phyloP scores from a whole-genome alignment of 2,888 invertebrate genomes.

The Melinaea marsaeus region DNA sequence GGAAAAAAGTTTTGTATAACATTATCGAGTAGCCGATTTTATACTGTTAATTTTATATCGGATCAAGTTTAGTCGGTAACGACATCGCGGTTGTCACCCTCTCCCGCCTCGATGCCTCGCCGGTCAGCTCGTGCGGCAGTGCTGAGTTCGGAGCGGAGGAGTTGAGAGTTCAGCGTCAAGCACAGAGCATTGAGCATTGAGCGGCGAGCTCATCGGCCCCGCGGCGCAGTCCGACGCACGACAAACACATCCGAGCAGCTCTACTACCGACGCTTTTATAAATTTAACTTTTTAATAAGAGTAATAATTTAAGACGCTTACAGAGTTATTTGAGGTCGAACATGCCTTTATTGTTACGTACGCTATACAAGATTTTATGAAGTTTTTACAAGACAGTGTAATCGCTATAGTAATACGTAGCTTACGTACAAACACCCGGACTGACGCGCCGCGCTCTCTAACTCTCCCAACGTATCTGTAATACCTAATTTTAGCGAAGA shows the following conservation, averaged over 20 bases:
- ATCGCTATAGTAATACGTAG: background rate
- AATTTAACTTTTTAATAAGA: conserved; percentile 5
- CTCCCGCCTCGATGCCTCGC: conserved; percentile 6
- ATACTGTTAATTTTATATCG: conserved; percentile 11
- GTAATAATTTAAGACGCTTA: conserved; percentile 2
- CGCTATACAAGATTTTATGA: conserved; percentile 8
- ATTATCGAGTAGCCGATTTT: conserved; percentile 11
- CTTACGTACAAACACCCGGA: background rate
- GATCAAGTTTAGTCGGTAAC: background rate
- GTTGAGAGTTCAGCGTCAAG: background rate
- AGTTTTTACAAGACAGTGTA: conserved; percentile 5
- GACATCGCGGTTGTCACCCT: conserved; percentile 3
- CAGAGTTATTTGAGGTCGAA: conserved; percentile 4
- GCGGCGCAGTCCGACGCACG: conserved; percentile 18
- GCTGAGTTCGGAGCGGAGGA: conserved; percentile 4
- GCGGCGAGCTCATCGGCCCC: conserved; percentile 4
- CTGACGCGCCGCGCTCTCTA: conserved; percentile 26
- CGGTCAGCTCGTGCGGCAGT: background rate
- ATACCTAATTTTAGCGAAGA: conserved; percentile 64
- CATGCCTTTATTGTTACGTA: conserved; percentile 6
- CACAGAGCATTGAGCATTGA: conserved; percentile 1
- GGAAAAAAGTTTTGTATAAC: conserved; percentile 16
- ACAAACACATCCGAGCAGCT: background rate
- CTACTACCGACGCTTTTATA: background rate
- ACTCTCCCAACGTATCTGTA: conserved; percentile 56